phyloP scores from a whole-genome alignment of 2,113 vertebrate genomes.

The Erythrolamprus reginae region DNA sequence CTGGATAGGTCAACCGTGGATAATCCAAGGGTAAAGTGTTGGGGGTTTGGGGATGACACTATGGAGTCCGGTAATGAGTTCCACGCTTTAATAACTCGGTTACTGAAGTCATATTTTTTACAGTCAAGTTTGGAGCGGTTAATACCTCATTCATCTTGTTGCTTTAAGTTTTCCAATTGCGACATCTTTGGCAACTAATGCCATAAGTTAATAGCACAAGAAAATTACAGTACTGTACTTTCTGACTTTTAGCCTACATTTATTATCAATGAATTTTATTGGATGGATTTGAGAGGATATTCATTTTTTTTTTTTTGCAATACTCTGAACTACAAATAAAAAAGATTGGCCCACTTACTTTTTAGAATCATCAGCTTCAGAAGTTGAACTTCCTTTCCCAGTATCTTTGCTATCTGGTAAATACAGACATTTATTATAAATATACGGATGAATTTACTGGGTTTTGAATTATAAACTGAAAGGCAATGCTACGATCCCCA shows the following conservation, averaged over 20 bases:
- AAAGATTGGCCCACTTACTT: constrained; percentile 23
- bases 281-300: background rate
- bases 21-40: too few relatives aligned
- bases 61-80: too few relatives aligned
- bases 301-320: background rate
- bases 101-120: too few relatives aligned
- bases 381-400: background rate
- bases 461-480: background rate
- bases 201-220: background rate
- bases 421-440: background rate
- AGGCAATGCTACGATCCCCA: background rate
- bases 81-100: too few relatives aligned
- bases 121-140: too few relatives aligned
- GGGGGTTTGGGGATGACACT: too few relatives aligned
- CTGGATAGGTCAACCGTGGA: too few relatives aligned
- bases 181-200: background rate
- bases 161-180: background rate
- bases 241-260: background rate
- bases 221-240: too few relatives aligned
- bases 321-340: background rate
- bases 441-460: background rate
- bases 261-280: background rate
- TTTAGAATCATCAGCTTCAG: background rate
- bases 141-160: background rate
- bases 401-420: background rate